Base-by-base conservation (phyloP, 2,797 vertebrate genomes). In the Falco naumanni region DNA sequence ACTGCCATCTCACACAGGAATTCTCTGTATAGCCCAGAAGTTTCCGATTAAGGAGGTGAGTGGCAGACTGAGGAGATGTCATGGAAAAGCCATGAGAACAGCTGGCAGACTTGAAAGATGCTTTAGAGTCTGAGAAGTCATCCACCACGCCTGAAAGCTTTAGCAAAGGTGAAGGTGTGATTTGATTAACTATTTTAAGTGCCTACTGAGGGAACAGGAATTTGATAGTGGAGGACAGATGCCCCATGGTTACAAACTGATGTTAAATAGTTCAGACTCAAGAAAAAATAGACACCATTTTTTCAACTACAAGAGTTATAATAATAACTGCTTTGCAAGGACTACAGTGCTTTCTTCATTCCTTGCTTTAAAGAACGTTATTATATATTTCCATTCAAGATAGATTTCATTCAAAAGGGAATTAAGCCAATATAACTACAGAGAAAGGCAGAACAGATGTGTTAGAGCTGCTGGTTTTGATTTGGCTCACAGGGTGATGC, bases 41-140 rank as follows among this genome's bases (percentile, higher is more conserved):
- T 59, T 60, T 41, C 10, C 0, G 0, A 16, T 63, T 37, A 56
- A 48, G n/a, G 8, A 34, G 3, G 20, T 48, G 3, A 1, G 11
- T 16, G 24, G 5, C 17, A 77, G 71, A 54, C 33, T n/a, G 56
- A 53, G 28, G 70, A 54, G 33, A 31, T n/a, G 37, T 51, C 18
- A 34, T 8, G 31, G 47, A 53, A 53, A 60, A 91, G 6, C 19
- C 48, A 29, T 2, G 9, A 57, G 47, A 84, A 48, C 9, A 33
- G 7, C 11, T 64, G 34, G 22, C 16, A 76, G 16, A 53, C 9
- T 61, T 18, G 11, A 77, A 89, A 41, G 41, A 54, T 57, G 2
- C 34, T 72, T 83, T 66, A 68, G 21, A 94, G 34, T 45, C 48
- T 1, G 0, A 69, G 43, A 85, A 76, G 28, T 29, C 26, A 71